Evolutionary conservation across 92 coral and sea anemone species (phyloP), one percentile per base, ranked within the genome.

Genomic region (Actinostola sp.): DNA sequence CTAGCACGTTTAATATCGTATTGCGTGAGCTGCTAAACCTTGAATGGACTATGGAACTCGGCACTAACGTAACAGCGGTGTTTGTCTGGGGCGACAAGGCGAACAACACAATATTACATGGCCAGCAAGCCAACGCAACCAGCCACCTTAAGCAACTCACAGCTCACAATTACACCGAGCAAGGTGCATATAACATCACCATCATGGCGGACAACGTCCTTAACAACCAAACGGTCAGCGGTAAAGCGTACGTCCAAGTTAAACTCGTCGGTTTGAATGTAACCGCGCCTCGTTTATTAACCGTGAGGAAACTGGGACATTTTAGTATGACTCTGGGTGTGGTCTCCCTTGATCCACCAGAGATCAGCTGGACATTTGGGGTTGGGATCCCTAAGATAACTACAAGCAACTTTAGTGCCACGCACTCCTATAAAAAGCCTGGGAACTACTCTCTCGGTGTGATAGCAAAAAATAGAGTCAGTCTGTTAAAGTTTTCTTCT

Each of bases 31-130:
- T 25, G 15, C 52, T 77, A 16, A 54, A 54, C 35, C 21, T 84
- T 9, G 34, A 43, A 17, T 85, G 86, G 89, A 33, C 54, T 46
- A 49, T 85, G 74, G 15, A 45, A 1, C 51, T 79, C 2, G 89
- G 89, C 8, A 85, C 89, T n/a, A 85, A 85, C 48, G 78, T 81
- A 20, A 78, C 86, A 4, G 86, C 73, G 38, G 48, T 85, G 10
- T 59, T 85, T 24, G 35, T 26, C 57, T 85, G 89, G 89, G 86
- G 89, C 46, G 89, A 85, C 30, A 35, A 33, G 57, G 31, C 77
- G 7, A 76, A 21, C 36, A 78, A 65, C 43, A 81, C 79, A 35
- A 72, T 79, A 21, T 23, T 79, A 21, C 24, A 15, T 0, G 36
- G 71, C 19, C 61, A 80, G 17, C 68, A 79, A 77, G 89, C 89